phyloP scores from a whole-genome alignment of 2,888 invertebrate genomes.

The Harpagoxenus sublaevis region DNA sequence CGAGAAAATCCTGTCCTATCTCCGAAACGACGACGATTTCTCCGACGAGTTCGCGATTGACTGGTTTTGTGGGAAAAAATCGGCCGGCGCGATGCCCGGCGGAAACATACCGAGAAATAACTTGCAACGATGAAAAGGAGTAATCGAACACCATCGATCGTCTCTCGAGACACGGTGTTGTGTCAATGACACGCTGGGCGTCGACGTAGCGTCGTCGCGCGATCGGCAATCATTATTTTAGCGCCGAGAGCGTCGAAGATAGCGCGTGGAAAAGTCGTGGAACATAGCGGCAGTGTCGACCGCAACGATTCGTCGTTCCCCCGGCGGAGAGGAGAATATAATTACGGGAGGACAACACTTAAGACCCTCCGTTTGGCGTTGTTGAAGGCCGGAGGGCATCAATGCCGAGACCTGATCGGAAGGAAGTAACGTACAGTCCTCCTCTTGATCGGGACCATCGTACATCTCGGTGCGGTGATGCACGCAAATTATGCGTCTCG shows the following conservation, averaged over 20 bases:
- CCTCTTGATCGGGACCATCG: slow-evolving; percentile 55
- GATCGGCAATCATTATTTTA: slow-evolving; percentile 61
- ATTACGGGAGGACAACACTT: slow-evolving; percentile 47
- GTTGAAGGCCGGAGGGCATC: slow-evolving; percentile 23
- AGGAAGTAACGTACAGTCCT: slow-evolving; percentile 65
- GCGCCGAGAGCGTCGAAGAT: slow-evolving; percentile 55
- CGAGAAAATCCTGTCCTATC: slow-evolving; percentile 20
- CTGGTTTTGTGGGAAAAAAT: not conserved
- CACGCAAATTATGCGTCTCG: slow-evolving; percentile 82
- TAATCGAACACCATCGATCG: slow-evolving; percentile 48
- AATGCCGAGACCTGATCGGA: slow-evolving; percentile 58
- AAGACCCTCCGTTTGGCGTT: not conserved
- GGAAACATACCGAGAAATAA: not conserved
- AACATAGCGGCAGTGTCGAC: slow-evolving; percentile 17
- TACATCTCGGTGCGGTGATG: slow-evolving; percentile 78
- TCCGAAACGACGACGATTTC: slow-evolving; percentile 9
- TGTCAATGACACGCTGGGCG: slow-evolving; percentile 25
- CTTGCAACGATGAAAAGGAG: slow-evolving; percentile 25
- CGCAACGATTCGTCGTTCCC: slow-evolving; percentile 52
- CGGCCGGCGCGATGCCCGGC: not conserved
- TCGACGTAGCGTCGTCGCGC: slow-evolving; percentile 14
- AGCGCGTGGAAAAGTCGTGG: slow-evolving; percentile 14
- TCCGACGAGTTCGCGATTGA: not conserved
- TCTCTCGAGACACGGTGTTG: slow-evolving; percentile 18
- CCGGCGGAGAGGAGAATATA: slow-evolving; percentile 52